Percentiles rank a stretch among this genome's conserved stretches.
phyloP scores from a whole-genome alignment of 2,888 invertebrate genomes.

The Pheosia tremula region DNA sequence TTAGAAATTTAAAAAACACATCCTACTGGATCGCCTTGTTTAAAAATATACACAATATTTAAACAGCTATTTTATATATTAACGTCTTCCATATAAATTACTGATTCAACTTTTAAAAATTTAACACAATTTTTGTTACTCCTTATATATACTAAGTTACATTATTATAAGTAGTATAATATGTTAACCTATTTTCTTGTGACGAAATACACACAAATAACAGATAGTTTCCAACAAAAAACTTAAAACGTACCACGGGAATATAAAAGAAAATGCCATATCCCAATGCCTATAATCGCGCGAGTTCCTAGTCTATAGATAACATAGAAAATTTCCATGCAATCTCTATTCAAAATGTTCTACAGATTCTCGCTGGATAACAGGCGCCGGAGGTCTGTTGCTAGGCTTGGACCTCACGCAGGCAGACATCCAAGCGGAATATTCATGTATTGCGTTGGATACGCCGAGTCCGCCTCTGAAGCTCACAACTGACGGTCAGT shows the following conservation, averaged over 20 bases:
- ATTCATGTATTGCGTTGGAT: constrained; percentile 72
- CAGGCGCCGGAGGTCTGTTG: constrained; percentile 69
- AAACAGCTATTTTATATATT: too few relatives aligned
- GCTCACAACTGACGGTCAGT: constrained; percentile 75
- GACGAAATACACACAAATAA: not conserved
- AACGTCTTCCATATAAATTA: too few relatives aligned
- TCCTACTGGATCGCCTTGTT: too few relatives aligned
- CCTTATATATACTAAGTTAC: too few relatives aligned
- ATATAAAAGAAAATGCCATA: not conserved
- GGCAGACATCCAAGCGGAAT: constrained; percentile 75
- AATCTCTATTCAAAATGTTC: constrained; percentile 19
- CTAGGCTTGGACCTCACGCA: constrained; percentile 73
- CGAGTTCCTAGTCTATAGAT: not conserved
- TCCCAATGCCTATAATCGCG: too few relatives aligned
- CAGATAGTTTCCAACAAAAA: not conserved
- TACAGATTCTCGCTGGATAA: constrained; percentile 74
- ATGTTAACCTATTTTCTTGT: too few relatives aligned
- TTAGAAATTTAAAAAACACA: too few relatives aligned
- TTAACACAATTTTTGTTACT: too few relatives aligned
- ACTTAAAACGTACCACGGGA: not conserved
- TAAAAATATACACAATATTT: too few relatives aligned
- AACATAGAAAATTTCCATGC: not conserved
- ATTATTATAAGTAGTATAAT: too few relatives aligned
- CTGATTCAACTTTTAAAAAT: too few relatives aligned
- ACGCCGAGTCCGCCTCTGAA: constrained; percentile 65